Base-by-base conservation (phyloP, 2,113 vertebrate genomes). In the Asarcornis scutulata region DNA sequence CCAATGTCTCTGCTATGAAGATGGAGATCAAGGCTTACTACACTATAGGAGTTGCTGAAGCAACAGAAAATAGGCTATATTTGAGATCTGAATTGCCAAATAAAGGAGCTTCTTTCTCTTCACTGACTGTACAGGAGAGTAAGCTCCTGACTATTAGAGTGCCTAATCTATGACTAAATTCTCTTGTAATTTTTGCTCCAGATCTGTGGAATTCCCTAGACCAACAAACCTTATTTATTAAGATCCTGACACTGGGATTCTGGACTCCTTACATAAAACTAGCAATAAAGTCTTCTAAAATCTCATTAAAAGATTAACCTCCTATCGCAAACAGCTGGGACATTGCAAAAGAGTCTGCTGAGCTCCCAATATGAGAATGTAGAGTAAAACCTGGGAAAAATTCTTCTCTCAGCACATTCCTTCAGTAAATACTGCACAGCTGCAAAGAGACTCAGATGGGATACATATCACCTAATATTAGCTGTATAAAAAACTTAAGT, bases 221-320 rank as follows among this genome's bases (percentile, higher is more conserved):
- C 89, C 63, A 87, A 91, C 40, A 81, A 80, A 72, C n/a, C 32
- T 46, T 74, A 92, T 73, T 92, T 95, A 69, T 88, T 79, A 74
- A 88, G 63, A 53, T 92, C 46, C 85, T 68, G 71, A 84, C 84
- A 44, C 29, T 62, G 42, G 27, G 74, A 91, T 94, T 93, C 67
- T 91, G 68, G 60, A 34, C 32, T 93, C 53, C 67, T 83, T n/a
- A 74, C 60, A 68, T 14, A 63, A 94, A 95, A 87, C 55, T 7
- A 90, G 89, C 77, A 93, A 67, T 67, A 84, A 88, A 94, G 36
- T 46, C 68, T 53, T 71, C 56, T 26, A 83, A 95, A 97, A 96
- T 94, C 94, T 79, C 94, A 95, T 97, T 96, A 95, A 95, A 95
- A 95, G 91, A 91, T 97, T 95, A 96, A 74, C 55, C 38, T 91